A percentile compares a stretch with the other conserved stretches of the same genome.
phyloP scores from a whole-genome alignment of 2,888 invertebrate genomes.

The Calephelis perditalis region DNA sequence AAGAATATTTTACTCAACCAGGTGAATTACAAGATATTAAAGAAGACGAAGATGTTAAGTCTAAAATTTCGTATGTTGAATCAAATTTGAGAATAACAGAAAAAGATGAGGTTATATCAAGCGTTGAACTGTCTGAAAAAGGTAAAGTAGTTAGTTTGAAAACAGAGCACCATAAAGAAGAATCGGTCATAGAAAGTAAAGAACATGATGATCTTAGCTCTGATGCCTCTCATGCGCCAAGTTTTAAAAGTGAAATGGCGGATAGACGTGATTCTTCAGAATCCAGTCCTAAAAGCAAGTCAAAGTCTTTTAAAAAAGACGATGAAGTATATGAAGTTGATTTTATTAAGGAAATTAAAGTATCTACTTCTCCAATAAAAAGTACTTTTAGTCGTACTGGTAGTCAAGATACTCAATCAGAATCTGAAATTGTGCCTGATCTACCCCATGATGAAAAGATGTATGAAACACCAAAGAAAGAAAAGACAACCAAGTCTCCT shows the following conservation, averaged over 20 bases:
- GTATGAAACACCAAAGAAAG: slow-evolving; percentile 58
- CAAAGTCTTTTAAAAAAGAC: slow-evolving; percentile 70
- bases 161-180: slow-evolving; percentile 67
- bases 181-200: slow-evolving; percentile 70
- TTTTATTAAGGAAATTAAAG: slow-evolving; percentile 74
- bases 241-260: slow-evolving; percentile 62
- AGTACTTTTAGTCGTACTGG: slow-evolving; percentile 73
- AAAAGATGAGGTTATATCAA: slow-evolving; percentile 66
- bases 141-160: slow-evolving; percentile 69
- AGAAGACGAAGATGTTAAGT: slow-evolving; percentile 60
- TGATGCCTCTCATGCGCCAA: slow-evolving; percentile 67
- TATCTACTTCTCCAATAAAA: slow-evolving; percentile 70
- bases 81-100: slow-evolving; percentile 63
- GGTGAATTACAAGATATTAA: slow-evolving; percentile 65
- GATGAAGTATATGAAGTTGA: slow-evolving; percentile 71
- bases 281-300: slow-evolving; percentile 64
- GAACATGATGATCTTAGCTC: slow-evolving; percentile 70
- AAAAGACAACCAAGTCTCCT: slow-evolving; percentile 56
- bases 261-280: slow-evolving; percentile 62
- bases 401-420: slow-evolving; percentile 77
- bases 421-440: slow-evolving; percentile 74
- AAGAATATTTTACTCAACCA: slow-evolving; percentile 73
- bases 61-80: slow-evolving; percentile 63
- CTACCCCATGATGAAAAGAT: slow-evolving; percentile 65
- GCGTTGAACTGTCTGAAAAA: slow-evolving; percentile 62